Evolutionary conservation across 2,888 invertebrate species (phyloP), one percentile per base, ranked within the genome.

Genomic region (Petrolisthes cinctipes): DNA sequence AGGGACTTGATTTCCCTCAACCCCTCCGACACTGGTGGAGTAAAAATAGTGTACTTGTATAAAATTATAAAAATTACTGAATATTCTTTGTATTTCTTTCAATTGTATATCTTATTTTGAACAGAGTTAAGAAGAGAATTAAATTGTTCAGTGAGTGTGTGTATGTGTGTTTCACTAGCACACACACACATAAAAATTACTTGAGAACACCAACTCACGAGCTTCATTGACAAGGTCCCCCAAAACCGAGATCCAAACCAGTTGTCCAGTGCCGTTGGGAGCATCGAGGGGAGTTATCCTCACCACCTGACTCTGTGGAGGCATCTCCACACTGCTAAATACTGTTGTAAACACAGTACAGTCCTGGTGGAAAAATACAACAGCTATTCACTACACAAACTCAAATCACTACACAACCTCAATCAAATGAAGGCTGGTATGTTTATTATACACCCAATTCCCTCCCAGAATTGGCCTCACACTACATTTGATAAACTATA

Each of bases 261-360:
- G 92, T 89, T 94, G 94, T 88, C 96, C 94, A 89, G 95, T 95
- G 91, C 95, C 95, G 4, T 96, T 95, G 0, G 95, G 95, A 93
- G 95, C 95, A 92, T 95, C 95, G 0, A 89, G 91, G 79, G 91
- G 92, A 94, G 92, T 96, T 96, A 91, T 96, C 95, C 95, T 91
- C 89, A 91, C 92, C 91, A 94, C 91, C 92, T 96, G 95, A 91
- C 97, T 96, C 53, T 95, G 95, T 0, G 97, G 97, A 85, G 96
- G 94, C 82, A 95, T 95, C 92, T 95, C 95, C 90, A 97, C 96
- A 92, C 96, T 93, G 90, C 93, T 93, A 91, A 92, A 93, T 57
- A 97, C 96, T 89, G 96, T 96, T 83, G 97, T 96, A 91, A 97
- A 95, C 93, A 96, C 95, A 68, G 95, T 96, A 93, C 81, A 93